Percentiles rank a stretch among this genome's conserved stretches.
Evolutionary conservation across 2,113 vertebrate species (phyloP).

Genomic region (Oncorhynchus mykiss): DNA sequence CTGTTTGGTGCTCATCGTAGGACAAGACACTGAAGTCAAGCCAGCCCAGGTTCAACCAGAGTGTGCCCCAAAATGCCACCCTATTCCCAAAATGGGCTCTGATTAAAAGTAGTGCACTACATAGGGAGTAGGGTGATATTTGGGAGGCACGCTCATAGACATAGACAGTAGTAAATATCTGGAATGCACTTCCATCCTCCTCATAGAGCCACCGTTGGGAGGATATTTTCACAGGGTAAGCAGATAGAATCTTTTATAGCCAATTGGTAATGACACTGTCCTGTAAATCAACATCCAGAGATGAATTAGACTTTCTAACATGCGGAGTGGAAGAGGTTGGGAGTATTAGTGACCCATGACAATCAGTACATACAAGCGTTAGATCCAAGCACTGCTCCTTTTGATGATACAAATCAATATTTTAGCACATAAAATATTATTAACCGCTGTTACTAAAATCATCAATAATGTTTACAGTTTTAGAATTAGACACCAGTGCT

Average conservation of each 20-base stretch:
- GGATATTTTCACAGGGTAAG: neutral
- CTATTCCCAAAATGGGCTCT: too few species aligned
- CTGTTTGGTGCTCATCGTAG: neutral
- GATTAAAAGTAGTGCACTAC: too few species aligned
- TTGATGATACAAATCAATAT: too few species aligned
- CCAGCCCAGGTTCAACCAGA: neutral
- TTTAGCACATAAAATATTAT: neutral
- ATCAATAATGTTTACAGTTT: neutral
- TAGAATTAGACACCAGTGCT: neutral
- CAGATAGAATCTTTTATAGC: neutral
- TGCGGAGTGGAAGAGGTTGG: too few species aligned
- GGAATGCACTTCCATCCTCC: neutral
- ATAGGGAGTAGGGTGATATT: too few species aligned
- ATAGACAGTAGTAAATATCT: slow-evolving; percentile 1
- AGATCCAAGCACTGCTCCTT: too few species aligned
- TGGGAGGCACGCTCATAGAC: too few species aligned
- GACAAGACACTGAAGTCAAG: too few species aligned
- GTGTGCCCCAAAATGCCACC: neutral
- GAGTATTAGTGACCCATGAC: too few species aligned
- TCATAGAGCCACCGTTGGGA: neutral
- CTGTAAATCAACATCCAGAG: too few species aligned
- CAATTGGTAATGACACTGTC: neutral
- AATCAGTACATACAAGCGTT: too few species aligned
- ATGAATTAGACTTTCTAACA: too few species aligned
- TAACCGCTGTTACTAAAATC: neutral